Base-by-base conservation (phyloP, 2,888 invertebrate genomes). In the Muschampia plurimacula region DNA sequence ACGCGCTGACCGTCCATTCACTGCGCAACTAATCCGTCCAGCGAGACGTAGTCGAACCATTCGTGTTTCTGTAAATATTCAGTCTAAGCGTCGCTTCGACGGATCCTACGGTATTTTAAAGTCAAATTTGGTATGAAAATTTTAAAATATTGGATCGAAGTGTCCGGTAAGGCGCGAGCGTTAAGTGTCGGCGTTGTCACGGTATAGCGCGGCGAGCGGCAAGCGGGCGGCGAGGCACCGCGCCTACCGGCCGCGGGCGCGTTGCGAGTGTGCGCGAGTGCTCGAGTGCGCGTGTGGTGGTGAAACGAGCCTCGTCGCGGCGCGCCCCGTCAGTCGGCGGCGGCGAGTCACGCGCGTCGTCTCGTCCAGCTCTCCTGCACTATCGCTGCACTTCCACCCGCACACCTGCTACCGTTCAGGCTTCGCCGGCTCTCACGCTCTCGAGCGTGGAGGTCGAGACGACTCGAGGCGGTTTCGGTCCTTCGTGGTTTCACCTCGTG, bases 311-410 rank as follows among this genome's bases (percentile, higher is more conserved):
- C 84, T 87, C 87, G 89, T 83, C 88, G 89, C 90, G 90, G 91
- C 89, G 91, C 91, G 91, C 89, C 86, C 90, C 92, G 91, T 92
- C 93, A 93, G 93, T 93, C 90, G 92, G 89, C 92, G 92, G 89
- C 91, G 88, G 90, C 92, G 88, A 92, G 91, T 91, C 93, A 91
- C 91, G 91, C 93, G 91, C 89, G 39, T 39, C 90, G 93, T 91
- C 88, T 89, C 86, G 90, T 90, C 82, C 83, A 85, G 81, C 82
- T 87, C 86, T 85, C 84, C 83, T 76, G 86, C 80, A 81, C 79
- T 83, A 76, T 79, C 81, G 86, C 86, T 87, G 88, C 85, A 87
- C 84, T 87, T 83, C 84, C 80, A 85, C 75, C 86, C 87, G 86
- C 87, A 80, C 85, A 88, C 88, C 88, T 89, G 89, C 89, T 83